Base-by-base conservation (phyloP, 2,113 vertebrate genomes). In the Carassius auratus region DNA sequence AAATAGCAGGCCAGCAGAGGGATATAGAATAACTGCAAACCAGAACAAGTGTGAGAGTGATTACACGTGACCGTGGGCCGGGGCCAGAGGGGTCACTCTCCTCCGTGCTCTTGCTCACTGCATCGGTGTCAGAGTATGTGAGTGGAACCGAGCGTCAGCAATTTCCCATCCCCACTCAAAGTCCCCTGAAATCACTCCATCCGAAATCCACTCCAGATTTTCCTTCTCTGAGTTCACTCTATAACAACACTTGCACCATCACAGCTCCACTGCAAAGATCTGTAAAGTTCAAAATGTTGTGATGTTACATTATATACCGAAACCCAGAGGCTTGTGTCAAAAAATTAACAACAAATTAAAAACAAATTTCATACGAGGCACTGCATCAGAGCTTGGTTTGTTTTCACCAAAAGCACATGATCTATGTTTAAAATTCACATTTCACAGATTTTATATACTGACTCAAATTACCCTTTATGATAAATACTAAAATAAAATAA, bases 71-170 rank as follows among this genome's bases (percentile, higher is more conserved):
- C 73, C 26, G 14, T 82, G 76, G 48, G 59, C 85, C 14, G 19
- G 33, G 52, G 83, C 45, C 13, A 15, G 52, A 77, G 61, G n/a
- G 64, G 75, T 57, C 86, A 79, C 61, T 86, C 86, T 68, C 81
- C 88, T 92, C 91, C 83, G 13, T 7, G 5, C 36, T 78, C 55
- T n/a, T 19, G 5, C 55, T 78, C 76, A 38, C 21, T 81, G 38
- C 38, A 17, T 45, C 21, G 6, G 13, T 64, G 77, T 80, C 13
- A 15, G 9, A 62, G 77, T 42, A 26, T 64, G 21, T 23, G 36
- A 62, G 77, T 52, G 74, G 14, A 76, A 76, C 57, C 14, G 13
- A 80, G 57, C 36, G 9, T 2, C 57, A 21, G 21, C 36, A 23
- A 62, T 80, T 61, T 66, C 33, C 33, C 6, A 10, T 79, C 13